phyloP scores from a whole-genome alignment of 1,140 invertebrate species.

The Neodiprion virginianus region DNA sequence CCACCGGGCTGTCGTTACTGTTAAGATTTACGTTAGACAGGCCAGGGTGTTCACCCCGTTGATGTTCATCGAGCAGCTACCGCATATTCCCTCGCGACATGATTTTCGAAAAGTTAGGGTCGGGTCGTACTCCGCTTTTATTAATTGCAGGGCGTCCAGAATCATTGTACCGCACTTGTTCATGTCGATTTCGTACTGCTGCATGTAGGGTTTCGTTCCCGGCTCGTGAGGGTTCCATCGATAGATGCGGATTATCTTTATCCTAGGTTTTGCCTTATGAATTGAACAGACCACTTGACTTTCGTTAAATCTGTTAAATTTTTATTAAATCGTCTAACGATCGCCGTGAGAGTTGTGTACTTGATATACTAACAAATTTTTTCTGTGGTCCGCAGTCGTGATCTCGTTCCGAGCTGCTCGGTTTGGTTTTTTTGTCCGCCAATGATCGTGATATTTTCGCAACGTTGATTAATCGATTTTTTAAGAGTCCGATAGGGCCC shows the following conservation, averaged over 20 bases:
- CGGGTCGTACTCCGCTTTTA: slow-evolving; percentile 87
- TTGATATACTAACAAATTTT: not conserved
- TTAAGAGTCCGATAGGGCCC: not conserved
- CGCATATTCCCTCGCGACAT: slow-evolving; percentile 90
- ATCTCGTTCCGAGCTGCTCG: not conserved
- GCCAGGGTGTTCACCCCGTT: slow-evolving; percentile 86
- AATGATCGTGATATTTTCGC: not conserved
- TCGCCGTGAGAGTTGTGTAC: too few relatives aligned
- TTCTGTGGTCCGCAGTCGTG: not conserved
- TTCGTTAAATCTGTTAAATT: too few relatives aligned
- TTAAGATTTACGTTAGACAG: slow-evolving; percentile 72
- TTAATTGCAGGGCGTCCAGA: slow-evolving; percentile 84
- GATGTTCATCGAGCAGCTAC: slow-evolving; percentile 91
- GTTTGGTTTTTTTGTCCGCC: not conserved
- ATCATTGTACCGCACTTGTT: slow-evolving; percentile 82
- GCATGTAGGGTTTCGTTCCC: slow-evolving; percentile 73
- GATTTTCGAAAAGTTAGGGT: slow-evolving; percentile 83
- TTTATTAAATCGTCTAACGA: not conserved
- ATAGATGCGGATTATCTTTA: slow-evolving; percentile 89
- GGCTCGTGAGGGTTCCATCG: slow-evolving; percentile 93
- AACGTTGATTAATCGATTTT: not conserved
- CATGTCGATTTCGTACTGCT: slow-evolving; percentile 80
- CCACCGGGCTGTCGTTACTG: too few relatives aligned
- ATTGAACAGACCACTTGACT: not conserved
- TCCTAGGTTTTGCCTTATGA: slow-evolving; percentile 35